phyloP scores from a whole-genome alignment of 2,888 invertebrate species.

The Cataglyphis livida region DNA sequence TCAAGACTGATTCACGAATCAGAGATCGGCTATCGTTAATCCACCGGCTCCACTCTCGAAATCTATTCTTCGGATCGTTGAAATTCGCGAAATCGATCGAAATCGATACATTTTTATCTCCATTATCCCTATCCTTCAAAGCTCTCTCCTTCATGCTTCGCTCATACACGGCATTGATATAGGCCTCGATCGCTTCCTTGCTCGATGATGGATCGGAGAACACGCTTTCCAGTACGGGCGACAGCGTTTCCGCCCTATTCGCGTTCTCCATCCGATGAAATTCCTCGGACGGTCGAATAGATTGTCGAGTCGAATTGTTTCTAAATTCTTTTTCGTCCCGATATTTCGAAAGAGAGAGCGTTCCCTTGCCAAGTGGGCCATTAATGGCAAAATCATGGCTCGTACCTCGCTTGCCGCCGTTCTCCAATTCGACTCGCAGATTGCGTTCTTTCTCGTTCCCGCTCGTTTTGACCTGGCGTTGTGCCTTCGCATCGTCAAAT shows the following conservation, averaged over 20 bases:
- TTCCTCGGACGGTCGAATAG: not conserved
- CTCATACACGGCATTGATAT: conserved; percentile 25
- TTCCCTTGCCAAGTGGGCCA: conserved; percentile 31
- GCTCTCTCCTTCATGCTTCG: conserved; percentile 6
- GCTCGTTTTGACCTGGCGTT: conserved; percentile 46
- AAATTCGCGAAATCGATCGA: not conserved
- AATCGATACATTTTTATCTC: not conserved
- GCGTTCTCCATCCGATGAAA: not conserved
- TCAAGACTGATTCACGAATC: not conserved
- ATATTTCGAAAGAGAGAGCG: conserved; percentile 7
- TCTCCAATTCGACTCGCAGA: not conserved
- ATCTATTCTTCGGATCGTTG: not conserved
- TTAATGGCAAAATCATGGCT: conserved; percentile 32
- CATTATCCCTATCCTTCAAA: not conserved
- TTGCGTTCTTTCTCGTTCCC: not conserved
- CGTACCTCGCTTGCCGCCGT: conserved; percentile 21
- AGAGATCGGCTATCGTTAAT: not conserved
- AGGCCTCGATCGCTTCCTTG: conserved; percentile 40
- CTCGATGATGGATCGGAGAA: conserved; percentile 11
- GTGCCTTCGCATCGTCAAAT: conserved; percentile 58
- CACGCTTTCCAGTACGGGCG: not conserved
- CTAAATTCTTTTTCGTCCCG: not conserved
- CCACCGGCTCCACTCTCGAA: not conserved
- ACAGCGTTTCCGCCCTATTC: not conserved
- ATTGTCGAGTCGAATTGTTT: not conserved